Conservation (phyloP, 2,797 vertebrate genomes). For the Coregonus sp. region DNA sequence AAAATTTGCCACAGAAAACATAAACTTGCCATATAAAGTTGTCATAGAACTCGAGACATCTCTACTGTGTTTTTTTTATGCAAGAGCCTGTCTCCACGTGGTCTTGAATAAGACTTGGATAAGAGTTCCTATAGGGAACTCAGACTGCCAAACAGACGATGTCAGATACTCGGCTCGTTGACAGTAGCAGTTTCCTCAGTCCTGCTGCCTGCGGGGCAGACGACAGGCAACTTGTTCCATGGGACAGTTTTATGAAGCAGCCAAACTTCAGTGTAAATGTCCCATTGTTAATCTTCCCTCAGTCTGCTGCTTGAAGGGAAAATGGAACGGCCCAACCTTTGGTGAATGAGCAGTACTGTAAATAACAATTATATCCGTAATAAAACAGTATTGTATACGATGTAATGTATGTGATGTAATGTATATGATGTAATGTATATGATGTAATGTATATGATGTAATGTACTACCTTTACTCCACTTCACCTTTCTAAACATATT, state of each 20-base stretch:
- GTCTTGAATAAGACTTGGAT: not conserved
- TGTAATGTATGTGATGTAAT: not conserved
- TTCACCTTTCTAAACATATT: conserved; percentile 36
- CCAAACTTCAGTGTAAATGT: not conserved
- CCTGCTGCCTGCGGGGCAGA: not conserved
- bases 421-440: not conserved
- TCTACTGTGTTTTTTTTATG: not conserved
- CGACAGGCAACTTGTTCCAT: conserved; percentile 4
- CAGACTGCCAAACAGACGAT: not conserved
- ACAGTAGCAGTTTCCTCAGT: not conserved
- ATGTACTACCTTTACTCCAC: conserved; percentile 12
- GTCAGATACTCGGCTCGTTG: conserved; percentile 5
- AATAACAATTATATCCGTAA: not conserved
- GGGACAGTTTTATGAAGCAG: conserved; percentile 26
- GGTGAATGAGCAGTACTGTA: conserved; percentile 17
- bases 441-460: not conserved
- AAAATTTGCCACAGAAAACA: not conserved
- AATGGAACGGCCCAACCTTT: conserved; percentile 11
- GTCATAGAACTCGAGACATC: not conserved
- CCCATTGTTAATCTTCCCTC: conserved; percentile 17
- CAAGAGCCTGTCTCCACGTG: not conserved
- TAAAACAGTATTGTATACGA: not conserved
- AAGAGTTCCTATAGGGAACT: not conserved
- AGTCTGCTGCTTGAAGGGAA: conserved; percentile 26
- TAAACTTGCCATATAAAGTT: not conserved